phyloP scores from a whole-genome alignment of 2,797 vertebrate genomes.

The Hemitrygon akajei region DNA sequence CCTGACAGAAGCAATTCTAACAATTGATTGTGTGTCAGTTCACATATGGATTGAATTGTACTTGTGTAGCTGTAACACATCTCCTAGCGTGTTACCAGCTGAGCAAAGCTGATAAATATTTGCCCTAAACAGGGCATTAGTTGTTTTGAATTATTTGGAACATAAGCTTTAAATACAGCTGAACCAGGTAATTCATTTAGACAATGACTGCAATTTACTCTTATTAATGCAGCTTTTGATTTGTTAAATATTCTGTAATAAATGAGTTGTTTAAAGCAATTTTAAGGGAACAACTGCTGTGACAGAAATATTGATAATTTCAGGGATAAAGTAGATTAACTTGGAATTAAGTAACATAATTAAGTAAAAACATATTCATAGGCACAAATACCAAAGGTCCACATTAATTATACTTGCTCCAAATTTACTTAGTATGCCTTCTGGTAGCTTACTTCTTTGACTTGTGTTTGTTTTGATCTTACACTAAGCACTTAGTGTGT shows the following conservation, averaged over 20 bases:
- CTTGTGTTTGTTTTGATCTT: background rate
- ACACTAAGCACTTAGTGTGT: background rate
- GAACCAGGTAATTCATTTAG: too few relatives aligned
- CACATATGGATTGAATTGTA: background rate
- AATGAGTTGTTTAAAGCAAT: background rate
- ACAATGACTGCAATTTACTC: background rate
- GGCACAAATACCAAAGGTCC: background rate
- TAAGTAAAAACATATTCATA: background rate
- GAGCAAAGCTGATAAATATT: background rate
- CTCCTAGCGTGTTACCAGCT: background rate
- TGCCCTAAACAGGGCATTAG: background rate
- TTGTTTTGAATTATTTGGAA: background rate
- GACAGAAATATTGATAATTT: background rate
- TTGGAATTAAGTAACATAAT: background rate
- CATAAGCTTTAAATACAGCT: background rate
- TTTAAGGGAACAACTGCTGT: background rate
- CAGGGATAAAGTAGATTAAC: background rate
- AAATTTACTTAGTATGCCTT: background rate
- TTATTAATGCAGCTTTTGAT: background rate
- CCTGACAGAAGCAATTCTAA: background rate
- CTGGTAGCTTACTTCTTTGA: background rate
- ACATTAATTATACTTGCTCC: background rate
- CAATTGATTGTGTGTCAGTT: background rate
- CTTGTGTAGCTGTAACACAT: background rate
- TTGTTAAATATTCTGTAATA: background rate